Evolutionary conservation across 2,888 invertebrate genomes (phyloP), one percentile per base, ranked within the genome.

Genomic region (Drosophila kokeensis): DNA sequence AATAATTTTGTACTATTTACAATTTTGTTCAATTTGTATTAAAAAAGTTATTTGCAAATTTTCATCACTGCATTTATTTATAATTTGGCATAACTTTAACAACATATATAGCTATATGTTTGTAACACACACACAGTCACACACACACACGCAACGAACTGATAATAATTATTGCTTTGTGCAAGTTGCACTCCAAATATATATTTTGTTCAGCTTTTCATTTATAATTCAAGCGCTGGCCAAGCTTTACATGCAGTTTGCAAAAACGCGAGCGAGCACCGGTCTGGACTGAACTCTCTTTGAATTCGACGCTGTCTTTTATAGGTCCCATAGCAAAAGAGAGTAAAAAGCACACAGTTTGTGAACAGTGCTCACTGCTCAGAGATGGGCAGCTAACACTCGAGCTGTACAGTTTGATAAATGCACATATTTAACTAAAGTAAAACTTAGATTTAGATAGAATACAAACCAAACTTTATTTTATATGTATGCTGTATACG

Each of bases 241-340:
- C 64, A 58, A 85, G 72, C 89, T 85, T 85, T 82, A 29, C 18
- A n/a, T 58, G 64, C 73, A 83, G 24, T 54, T 73, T 64, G 68
- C 72, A 61, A 81, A 80, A 78, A 45, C 76, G 77, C 76, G 71
- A 75, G 79, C 76, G 79, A 89, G 73, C 71, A 75, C 89, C 87
- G 87, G 84, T 83, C 83, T 73, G 69, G 64, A 86, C 72, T 68
- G 87, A 83, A 81, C 73, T 81, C 79, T 76, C 68, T 72, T 73
- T 48, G 58, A 58, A 57, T 38, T 5, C 8, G 40, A 27, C 73
- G 48, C 63, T 77, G 57, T 53, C 86, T 83, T 83, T 87, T 83
- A 83, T 83, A 81, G 69, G 11, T 45, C 0, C 49, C 29, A 15
- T 15, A 53, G 49, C 38, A 18, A 59, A 59, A 68, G 76, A 68